Percentiles rank a stretch among this genome's conserved stretches.
phyloP scores from a whole-genome alignment of 1,140 invertebrate genomes.

The Heliothis subflexa region DNA sequence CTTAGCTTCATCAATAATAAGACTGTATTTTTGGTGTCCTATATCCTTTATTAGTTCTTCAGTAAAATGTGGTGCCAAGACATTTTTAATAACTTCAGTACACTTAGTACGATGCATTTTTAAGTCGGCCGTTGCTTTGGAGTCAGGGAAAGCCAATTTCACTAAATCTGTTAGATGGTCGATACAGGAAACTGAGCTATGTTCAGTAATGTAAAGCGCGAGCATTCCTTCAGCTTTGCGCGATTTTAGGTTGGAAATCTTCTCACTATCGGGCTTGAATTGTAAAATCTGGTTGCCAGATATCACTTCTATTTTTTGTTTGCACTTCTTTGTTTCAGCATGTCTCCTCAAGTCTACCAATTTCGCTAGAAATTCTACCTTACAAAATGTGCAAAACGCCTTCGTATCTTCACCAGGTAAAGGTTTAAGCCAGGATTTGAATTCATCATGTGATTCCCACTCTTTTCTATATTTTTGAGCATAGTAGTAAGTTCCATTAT shows the following conservation, averaged over 20 bases:
- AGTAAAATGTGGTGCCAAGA: background rate
- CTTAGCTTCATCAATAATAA: too few relatives aligned
- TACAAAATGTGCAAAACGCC: too few relatives aligned
- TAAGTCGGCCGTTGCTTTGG: background rate
- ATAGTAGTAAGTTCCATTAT: too few relatives aligned
- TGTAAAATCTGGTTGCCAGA: background rate
- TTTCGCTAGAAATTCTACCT: too few relatives aligned
- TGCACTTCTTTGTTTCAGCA: too few relatives aligned
- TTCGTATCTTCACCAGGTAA: too few relatives aligned
- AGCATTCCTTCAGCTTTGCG: background rate
- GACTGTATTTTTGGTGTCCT: too few relatives aligned
- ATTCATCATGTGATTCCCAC: too few relatives aligned
- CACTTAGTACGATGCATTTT: background rate
- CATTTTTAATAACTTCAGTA: background rate
- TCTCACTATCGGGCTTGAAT: background rate
- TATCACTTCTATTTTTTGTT: background rate
- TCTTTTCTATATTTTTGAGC: too few relatives aligned
- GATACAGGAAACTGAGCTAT: background rate
- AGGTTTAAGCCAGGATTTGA: too few relatives aligned
- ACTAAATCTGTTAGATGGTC: conserved; percentile 2
- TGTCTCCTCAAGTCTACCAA: too few relatives aligned
- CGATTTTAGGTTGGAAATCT: background rate
- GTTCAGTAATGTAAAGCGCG: background rate
- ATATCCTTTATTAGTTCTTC: too few relatives aligned
- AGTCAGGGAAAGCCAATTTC: background rate